Percentiles rank a stretch among this genome's conserved stretches.
phyloP scores from a whole-genome alignment of 1,140 invertebrate species.

The Anoplophora glabripennis region DNA sequence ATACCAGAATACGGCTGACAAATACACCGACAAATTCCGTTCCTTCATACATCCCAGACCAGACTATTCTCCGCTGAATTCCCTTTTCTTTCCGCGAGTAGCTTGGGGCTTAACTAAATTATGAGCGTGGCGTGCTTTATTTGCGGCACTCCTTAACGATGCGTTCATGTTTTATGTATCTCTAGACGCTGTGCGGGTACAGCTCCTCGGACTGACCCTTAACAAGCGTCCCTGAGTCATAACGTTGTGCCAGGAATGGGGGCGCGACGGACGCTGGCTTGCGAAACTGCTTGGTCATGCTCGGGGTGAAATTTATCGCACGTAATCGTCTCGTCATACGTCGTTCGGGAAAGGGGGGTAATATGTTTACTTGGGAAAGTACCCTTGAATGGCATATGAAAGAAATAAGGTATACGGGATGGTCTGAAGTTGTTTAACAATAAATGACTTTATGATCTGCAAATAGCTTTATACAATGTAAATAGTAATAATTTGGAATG shows the following conservation, averaged over 20 bases:
- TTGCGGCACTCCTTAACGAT: conserved; percentile 30
- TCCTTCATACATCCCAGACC: neutral
- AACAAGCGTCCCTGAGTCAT: conserved; percentile 22
- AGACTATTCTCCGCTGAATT: neutral
- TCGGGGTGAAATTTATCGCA: no score
- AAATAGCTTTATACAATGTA: no score
- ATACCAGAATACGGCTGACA: neutral
- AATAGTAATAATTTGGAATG: no score
- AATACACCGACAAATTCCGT: neutral
- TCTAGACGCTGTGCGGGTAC: conserved; percentile 17
- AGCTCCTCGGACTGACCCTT: conserved; percentile 16
- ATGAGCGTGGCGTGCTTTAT: conserved; percentile 26
- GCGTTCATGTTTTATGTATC: conserved; percentile 32
- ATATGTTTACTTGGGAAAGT: no score
- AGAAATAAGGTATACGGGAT: no score
- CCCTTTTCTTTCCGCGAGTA: conserved; percentile 2
- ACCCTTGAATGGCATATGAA: no score
- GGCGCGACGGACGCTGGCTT: no score
- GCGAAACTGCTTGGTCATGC: no score
- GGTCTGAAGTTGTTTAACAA: no score
- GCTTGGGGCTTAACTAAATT: conserved; percentile 26
- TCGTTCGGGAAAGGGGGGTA: no score
- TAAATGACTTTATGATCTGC: no score
- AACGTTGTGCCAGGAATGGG: neutral
- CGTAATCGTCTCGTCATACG: no score